Evolutionary conservation across 2,113 vertebrate genomes (phyloP), one percentile per base, ranked within the genome.

Genomic region (Sterna hirundo): DNA sequence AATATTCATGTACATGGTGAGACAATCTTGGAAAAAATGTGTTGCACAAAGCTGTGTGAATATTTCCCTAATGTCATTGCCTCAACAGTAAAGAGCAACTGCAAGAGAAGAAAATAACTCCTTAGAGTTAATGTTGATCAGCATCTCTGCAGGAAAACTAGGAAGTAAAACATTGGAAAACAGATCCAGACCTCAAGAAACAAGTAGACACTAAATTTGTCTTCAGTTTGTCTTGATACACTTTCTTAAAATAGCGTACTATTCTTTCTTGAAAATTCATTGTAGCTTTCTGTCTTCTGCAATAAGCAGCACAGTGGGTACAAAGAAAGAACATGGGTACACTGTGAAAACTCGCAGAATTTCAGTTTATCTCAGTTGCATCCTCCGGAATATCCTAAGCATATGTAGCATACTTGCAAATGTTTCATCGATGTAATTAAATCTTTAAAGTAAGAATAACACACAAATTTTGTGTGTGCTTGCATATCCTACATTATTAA

Each of bases 381-480:
- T 18, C 14, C 14, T 72, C 27, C 69, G 29, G 3, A 54, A 30
- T 76, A 57, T 47, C 30, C 11, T 75, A 26, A 18, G 25, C 6
- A 2, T 47, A 9, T 10, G 9, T 62, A 34, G 6, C 40, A 30
- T 66, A 54, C 30, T 86, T 64, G 20, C 7, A 61, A 46, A 27
- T 80, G 11, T 52, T 77, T 21, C 2, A 4, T 77, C 30, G 51
- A 2, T 40, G 38, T 64, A 32, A 36, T 69, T 36, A 55, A 64
- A 19, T 62, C 26, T 81, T 81, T 20, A 16, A 76, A 74, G 19
- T 60, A 61, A 60, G 18, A 62, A n/a, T 60, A 79, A 23, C 2
- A 0, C 11, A 6, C 1, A 10, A 21, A 8, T 78, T 88, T 71
- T 66, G 4, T 9, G 40, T 0, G 3, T 81, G 21, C 21, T 88